Conservation (phyloP, 1,140 invertebrate genomes). For the Reticulitermes speratus region DNA sequence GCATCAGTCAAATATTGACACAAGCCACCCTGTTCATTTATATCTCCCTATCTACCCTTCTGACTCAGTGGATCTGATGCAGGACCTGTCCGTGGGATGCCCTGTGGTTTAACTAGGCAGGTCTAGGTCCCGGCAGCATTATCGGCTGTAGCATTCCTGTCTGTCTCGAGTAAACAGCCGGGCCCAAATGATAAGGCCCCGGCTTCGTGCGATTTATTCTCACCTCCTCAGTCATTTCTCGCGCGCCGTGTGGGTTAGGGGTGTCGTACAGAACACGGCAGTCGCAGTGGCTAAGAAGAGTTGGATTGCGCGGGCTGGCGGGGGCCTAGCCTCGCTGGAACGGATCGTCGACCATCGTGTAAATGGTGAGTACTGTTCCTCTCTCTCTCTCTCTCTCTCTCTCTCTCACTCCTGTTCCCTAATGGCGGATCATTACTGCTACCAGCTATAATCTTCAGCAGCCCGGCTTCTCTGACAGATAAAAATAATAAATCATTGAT, state of each 20-base stretch:
- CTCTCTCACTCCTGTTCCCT: background rate
- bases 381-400: too few species aligned
- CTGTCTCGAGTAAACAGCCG: background rate
- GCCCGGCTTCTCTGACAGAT: constrained; percentile 21
- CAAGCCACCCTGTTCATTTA: constrained; percentile 7
- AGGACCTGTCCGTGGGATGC: background rate
- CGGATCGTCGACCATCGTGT: background rate
- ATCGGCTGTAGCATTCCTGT: background rate
- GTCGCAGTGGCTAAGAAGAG: constrained; percentile 8
- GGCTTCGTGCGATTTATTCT: background rate
- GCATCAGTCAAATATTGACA: constrained; percentile 15
- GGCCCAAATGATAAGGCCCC: background rate
- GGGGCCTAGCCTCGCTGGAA: background rate
- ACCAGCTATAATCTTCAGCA: constrained; percentile 10
- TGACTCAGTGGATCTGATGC: background rate
- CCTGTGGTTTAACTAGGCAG: background rate
- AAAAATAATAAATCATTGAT: constrained; percentile 32
- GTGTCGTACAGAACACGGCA: background rate
- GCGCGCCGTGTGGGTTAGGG: background rate
- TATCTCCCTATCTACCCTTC: background rate
- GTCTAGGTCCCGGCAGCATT: background rate
- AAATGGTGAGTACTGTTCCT: constrained; percentile 2
- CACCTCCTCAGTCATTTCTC: background rate
- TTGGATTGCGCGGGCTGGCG: background rate
- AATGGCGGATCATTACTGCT: constrained; percentile 17